phyloP scores from a whole-genome alignment of 2,888 invertebrate species.

The Pachliopta kotzebuea region DNA sequence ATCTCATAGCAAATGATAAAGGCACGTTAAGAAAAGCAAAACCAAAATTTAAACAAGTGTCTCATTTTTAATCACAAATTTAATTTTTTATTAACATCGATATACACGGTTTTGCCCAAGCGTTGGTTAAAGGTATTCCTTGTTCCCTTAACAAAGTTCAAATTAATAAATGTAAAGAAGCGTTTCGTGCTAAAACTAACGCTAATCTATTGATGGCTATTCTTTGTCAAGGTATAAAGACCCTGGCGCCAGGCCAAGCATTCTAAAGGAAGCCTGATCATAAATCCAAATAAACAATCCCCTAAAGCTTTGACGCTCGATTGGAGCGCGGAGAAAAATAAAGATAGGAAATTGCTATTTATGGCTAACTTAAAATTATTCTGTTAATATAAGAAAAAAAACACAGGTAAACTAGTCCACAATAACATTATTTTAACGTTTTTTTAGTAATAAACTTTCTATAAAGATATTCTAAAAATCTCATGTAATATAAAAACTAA shows the following conservation, averaged over 20 bases:
- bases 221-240: slow-evolving; percentile 29
- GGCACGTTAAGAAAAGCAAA: too few species aligned
- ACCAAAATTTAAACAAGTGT: too few species aligned
- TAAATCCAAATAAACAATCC: slow-evolving; percentile 31
- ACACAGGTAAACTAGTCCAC: neutral
- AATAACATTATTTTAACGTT: too few species aligned
- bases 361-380: neutral
- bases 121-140: too few species aligned
- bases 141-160: neutral
- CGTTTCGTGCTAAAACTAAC: slow-evolving; percentile 32
- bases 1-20: too few species aligned
- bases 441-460: too few species aligned
- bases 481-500: too few species aligned
- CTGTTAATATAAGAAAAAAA: neutral
- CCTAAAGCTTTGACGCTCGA: slow-evolving; percentile 28
- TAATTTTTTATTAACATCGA: too few species aligned
- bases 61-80: too few species aligned
- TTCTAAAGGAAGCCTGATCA: slow-evolving; percentile 26
- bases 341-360: slow-evolving; percentile 15
- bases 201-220: slow-evolving; percentile 30
- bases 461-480: too few species aligned
- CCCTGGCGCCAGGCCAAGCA: slow-evolving; percentile 29
- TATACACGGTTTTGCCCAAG: too few species aligned
- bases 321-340: slow-evolving; percentile 21
- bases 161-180: slow-evolving; percentile 15